Base-by-base conservation (phyloP, 2,113 vertebrate genomes). In the Butorides virescens region DNA sequence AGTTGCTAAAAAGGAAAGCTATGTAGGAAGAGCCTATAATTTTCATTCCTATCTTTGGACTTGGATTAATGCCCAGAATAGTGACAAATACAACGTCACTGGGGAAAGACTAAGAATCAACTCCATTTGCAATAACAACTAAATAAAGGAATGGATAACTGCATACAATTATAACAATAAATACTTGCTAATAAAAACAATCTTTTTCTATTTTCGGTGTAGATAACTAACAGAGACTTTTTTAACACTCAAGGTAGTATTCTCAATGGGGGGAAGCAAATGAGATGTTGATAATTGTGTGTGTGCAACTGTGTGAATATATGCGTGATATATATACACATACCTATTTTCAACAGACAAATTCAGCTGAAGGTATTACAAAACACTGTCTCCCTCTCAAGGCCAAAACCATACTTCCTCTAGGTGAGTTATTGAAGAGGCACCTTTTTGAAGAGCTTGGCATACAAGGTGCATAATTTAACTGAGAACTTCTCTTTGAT, bases 1-100 rank as follows among this genome's bases (percentile, higher is more conserved):
- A 95, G 95, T 84, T 97, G 87, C 97, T 98, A 98, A 97, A 98
- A 98, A 98, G 98, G 98, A 97, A 97, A 94, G 91, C 87, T 94
- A 97, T 98, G 98, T 98, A 97, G 98, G 98, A 98, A 98, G 98
- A 98, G 95, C 95, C 97, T 98, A 94, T 98, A 98, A 98, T 98
- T 98, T 98, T 98, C 94, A 95, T 89, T 96, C 92, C 98, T 98
- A 98, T 98, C 97, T 98, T 98, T 98, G 97, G 94, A 85, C 80
- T 98, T 98, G 98, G 97, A 98, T 96, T 96, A 96, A 98, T 98
- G 98, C 98, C 98, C 96, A 55, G 98, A 97, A 96, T 98, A 97
- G 97, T 97, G 96, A 97, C 96, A 98, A 98, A 96, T 85, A 93
- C 44, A 92, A 77, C 59, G 20, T 97, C 94, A 89, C 52, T 95